phyloP scores from a whole-genome alignment of 2,888 invertebrate species.

The Archaeoteleia sp. region DNA sequence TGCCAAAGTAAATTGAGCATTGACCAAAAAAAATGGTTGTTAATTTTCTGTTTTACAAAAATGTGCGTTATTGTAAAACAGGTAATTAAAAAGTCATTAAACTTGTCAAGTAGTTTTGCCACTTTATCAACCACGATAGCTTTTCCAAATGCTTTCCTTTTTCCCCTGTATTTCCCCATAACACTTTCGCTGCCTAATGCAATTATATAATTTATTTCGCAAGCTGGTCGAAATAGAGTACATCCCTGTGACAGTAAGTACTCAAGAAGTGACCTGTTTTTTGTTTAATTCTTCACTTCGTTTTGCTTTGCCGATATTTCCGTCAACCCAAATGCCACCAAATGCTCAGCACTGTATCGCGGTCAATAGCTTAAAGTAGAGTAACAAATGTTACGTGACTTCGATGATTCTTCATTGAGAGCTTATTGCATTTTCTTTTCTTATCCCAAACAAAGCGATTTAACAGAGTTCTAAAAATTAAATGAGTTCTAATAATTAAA shows the following conservation, averaged over 20 bases:
- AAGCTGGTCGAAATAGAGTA: slow-evolving; percentile 83
- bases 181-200: slow-evolving; percentile 60
- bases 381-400: slow-evolving; percentile 18
- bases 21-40: no score
- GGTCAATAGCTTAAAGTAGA: slow-evolving; percentile 54
- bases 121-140: no score
- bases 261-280: slow-evolving; percentile 57
- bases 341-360: slow-evolving; percentile 55
- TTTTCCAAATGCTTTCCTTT: no score
- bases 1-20: no score
- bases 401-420: slow-evolving; percentile 1
- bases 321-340: slow-evolving; percentile 45
- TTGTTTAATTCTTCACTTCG: slow-evolving; percentile 46
- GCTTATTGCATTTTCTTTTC: slow-evolving; percentile 11
- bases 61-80: no score
- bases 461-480: neutral
- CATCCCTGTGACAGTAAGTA: slow-evolving; percentile 75
- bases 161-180: no score
- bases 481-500: neutral
- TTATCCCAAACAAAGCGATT: slow-evolving; percentile 8
- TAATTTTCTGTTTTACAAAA: no score
- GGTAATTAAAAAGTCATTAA: no score
- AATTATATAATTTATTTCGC: slow-evolving; percentile 74
- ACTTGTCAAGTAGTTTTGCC: no score
- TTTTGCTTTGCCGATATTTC: slow-evolving; percentile 51